phyloP scores from a whole-genome alignment of 2,113 vertebrate genomes.

The Engraulis encrasicolus region DNA sequence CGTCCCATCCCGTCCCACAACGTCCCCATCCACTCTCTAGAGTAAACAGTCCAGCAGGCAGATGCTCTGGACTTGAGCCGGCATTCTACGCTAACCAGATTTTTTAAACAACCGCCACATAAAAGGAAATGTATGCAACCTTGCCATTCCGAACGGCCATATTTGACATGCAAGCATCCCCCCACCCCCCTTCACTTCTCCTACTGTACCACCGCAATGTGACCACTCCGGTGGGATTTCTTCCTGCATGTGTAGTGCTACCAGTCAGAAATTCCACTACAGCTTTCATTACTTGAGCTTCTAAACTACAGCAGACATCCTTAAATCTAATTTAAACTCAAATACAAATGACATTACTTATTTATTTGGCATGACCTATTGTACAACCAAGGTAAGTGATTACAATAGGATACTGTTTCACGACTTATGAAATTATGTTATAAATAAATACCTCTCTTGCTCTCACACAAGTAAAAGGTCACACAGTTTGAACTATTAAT shows the following conservation, averaged over 20 bases:
- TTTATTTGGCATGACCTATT: not conserved
- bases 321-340: too few species aligned
- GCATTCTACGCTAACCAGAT: slow-evolving; percentile 64
- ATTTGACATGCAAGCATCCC: slow-evolving; percentile 29
- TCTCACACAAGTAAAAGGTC: not conserved
- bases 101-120: slow-evolving; percentile 74
- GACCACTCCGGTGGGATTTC: not conserved
- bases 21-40: slow-evolving; percentile 55
- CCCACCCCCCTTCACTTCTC: too few species aligned
- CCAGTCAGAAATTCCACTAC: not conserved
- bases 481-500: not conserved
- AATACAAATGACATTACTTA: too few species aligned
- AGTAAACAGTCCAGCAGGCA: slow-evolving; percentile 75
- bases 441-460: not conserved
- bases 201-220: slow-evolving; percentile 1
- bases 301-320: too few species aligned
- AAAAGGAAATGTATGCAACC: slow-evolving; percentile 80
- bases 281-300: too few species aligned
- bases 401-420: not conserved
- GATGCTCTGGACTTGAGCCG: slow-evolving; percentile 61
- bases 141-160: slow-evolving; percentile 32
- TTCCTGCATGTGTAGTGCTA: not conserved
- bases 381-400: not conserved
- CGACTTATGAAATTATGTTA: not conserved
- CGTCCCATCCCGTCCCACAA: too few species aligned